Percentiles rank a stretch among this genome's conserved stretches.
Conservation (phyloP, 1,140 invertebrate species). For the Orchestia grillus region DNA sequence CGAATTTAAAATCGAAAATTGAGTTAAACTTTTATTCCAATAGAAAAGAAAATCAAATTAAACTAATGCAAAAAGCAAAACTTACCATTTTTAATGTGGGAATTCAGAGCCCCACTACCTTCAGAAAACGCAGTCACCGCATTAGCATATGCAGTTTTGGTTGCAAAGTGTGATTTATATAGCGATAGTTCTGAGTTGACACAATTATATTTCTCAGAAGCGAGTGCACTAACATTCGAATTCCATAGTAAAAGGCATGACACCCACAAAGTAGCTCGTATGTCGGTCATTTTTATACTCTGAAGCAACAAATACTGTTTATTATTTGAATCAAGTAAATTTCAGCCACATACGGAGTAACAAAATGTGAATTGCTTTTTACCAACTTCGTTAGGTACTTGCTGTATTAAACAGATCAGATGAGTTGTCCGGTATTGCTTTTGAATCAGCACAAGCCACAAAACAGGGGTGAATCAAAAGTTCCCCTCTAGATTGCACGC, state of each 20-base stretch:
- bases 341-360: background rate
- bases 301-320: background rate
- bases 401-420: no score
- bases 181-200: background rate
- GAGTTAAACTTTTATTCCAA: background rate
- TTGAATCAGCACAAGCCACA: no score
- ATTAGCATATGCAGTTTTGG: background rate
- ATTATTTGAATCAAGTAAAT: background rate
- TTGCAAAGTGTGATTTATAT: background rate
- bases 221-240: background rate
- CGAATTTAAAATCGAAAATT: background rate
- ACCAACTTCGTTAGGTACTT: no score
- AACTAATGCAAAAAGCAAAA: background rate
- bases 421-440: no score
- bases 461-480: no score
- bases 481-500: no score
- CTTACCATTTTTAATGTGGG: background rate
- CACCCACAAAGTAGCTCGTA: background rate
- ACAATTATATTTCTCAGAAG: background rate
- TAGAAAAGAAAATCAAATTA: background rate
- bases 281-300: background rate
- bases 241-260: background rate
- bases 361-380: background rate
- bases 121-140: background rate
- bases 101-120: background rate